These are phyloP conservation scores for Asarcornis scutulata DNA, from an alignment of 2,113 vertebrate genomes.

Conservation along the genomic window DNA sequence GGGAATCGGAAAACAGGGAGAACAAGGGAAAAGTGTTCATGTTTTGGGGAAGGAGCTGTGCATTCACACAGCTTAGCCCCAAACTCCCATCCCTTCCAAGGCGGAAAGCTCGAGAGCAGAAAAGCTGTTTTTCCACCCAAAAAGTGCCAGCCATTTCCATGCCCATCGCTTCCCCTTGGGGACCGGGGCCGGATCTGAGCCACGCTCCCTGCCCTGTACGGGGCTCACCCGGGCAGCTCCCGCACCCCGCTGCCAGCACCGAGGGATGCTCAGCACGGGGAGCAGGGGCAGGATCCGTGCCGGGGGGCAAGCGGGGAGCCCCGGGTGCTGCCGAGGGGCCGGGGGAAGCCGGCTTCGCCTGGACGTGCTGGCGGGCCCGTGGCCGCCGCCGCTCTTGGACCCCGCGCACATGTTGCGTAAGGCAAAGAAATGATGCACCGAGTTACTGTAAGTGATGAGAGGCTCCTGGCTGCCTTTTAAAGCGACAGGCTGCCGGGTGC, in stretches of 20 bases:
- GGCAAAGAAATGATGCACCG: constrained; percentile 56
- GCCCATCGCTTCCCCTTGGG: neutral
- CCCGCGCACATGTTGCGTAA: constrained; percentile 61
- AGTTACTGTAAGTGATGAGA: constrained; percentile 70
- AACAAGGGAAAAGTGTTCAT: neutral
- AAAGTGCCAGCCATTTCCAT: accelerated
- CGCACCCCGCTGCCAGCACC: neutral
- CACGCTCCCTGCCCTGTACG: accelerated
- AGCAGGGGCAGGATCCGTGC: neutral
- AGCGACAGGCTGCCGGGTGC: constrained; percentile 37
- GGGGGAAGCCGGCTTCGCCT: neutral
- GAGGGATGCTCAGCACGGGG: neutral
- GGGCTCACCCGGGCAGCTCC: neutral
- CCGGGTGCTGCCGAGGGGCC: accelerated
- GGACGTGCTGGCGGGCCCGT: neutral
- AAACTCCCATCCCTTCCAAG: neutral
- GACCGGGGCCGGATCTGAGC: neutral
- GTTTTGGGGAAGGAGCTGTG: neutral
- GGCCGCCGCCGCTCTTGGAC: constrained; percentile 47
- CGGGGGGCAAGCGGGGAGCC: accelerated
- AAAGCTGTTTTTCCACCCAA: neutral
- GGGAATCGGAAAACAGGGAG: neutral
- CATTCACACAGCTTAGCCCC: accelerated
- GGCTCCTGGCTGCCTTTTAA: constrained; percentile 53
- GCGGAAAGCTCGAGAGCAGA: neutral